phyloP scores from a whole-genome alignment of 2,113 vertebrate species.

The Piprites chloris region DNA sequence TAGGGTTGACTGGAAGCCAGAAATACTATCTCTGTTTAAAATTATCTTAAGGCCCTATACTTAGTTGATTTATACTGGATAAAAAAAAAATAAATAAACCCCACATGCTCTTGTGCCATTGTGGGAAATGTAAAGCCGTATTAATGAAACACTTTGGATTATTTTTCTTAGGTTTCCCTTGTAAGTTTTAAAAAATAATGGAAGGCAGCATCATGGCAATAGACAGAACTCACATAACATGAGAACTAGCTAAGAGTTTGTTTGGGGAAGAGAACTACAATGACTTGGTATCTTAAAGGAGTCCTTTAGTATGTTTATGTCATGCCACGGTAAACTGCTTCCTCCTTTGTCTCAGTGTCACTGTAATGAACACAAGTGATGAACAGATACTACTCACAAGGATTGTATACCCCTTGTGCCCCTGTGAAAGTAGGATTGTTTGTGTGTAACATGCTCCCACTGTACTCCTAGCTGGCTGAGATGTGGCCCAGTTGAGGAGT shows the following conservation, averaged over 20 bases:
- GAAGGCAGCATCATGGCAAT: background rate
- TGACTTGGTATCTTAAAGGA: background rate
- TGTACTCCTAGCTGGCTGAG: background rate
- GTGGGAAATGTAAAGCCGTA: background rate
- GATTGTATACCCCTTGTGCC: background rate
- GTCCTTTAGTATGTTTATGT: background rate
- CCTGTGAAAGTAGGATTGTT: background rate
- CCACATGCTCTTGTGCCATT: background rate
- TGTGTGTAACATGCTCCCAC: rapidly evolving
- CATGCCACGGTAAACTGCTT: background rate
- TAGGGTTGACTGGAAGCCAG: background rate
- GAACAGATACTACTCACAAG: background rate
- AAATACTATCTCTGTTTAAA: background rate
- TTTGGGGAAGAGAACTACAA: background rate
- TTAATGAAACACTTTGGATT: background rate
- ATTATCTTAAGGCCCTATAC: background rate
- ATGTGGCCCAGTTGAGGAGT: too few species aligned
- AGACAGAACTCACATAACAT: background rate
- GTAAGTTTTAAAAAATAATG: background rate
- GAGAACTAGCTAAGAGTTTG: background rate
- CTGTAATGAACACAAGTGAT: background rate
- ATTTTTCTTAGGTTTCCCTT: background rate
- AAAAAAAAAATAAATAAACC: background rate
- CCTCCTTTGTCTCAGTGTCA: background rate
- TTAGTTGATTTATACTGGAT: background rate